Evolutionary conservation across 2,797 vertebrate genomes (phyloP), one percentile per base, ranked within the genome.

Genomic region (Bovichtus diacanthus): DNA sequence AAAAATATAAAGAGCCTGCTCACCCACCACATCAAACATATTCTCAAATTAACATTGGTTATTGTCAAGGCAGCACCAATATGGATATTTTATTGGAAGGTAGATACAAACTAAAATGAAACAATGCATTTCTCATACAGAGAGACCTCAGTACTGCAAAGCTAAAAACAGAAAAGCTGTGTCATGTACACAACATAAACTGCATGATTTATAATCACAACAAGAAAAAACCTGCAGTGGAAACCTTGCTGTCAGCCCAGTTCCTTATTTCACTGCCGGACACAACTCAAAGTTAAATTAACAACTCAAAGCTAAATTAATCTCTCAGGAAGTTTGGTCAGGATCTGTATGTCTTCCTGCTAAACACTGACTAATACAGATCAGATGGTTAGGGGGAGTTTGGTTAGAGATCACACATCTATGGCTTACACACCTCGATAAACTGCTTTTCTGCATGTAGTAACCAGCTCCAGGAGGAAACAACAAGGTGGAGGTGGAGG

Each of bases 31-130:
- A 29, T 1, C n/a, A 63, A 18, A 62, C 38, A 74, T 0, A 70
- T 46, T 64, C 49, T 39, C 64, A 61, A 74, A 66, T 44, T 6
- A 68, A 25, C 15, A 51, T 46, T 5, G 25, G 63, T n/a, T 67
- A 55, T 41, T 49, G 43, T 72, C 49, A 83, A 80, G 47, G 72
- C 69, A 85, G 82, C 82, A 87, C 80, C 80, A 79, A 69, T 36
- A 61, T 64, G 54, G 54, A 64, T 71, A 43, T 68, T 84, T 75
- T 76, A 81, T 80, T 78, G 11, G 74, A 80, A 82, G 50, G 23
- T 49, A 53, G 23, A 70, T 36, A 53, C 8, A 64, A 73, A 68
- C 18, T 16, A 44, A 75, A 77, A 54, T 25, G 13, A 56, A 73
- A 55, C 15, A 13, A 43, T 79, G 16, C 46, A 61, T 56, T 73